Evolutionary conservation across 2,888 invertebrate genomes (phyloP).

Genomic region (Noctua janthina): DNA sequence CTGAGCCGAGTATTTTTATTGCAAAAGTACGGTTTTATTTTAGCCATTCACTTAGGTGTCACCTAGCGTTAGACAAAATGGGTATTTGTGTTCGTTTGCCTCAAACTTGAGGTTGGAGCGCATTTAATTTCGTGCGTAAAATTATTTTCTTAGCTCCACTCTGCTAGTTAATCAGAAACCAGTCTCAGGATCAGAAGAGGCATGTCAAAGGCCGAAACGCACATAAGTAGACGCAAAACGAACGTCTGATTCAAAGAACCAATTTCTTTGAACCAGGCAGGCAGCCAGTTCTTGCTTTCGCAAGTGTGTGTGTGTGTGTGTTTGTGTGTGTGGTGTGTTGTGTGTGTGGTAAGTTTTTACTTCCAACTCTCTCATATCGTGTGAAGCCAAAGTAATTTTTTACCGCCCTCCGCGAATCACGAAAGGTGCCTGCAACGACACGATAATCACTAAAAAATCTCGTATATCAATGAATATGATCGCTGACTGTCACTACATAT

Average conservation of each 20-base stretch:
- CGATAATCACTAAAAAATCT: background rate
- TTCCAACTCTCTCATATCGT: slow-evolving; percentile 7
- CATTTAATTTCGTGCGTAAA: background rate
- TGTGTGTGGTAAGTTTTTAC: slow-evolving; percentile 6
- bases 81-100: background rate
- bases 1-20: background rate
- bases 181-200: background rate
- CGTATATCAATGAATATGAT: slow-evolving; percentile 31
- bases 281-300: background rate
- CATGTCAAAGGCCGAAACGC: background rate
- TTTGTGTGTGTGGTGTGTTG: no score
- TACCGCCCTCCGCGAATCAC: slow-evolving; percentile 1
- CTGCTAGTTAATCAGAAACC: background rate
- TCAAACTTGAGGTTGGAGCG: background rate
- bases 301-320: background rate
- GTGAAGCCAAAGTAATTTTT: slow-evolving; percentile 9
- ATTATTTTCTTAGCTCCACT: background rate
- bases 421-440: slow-evolving; percentile 4
- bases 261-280: background rate
- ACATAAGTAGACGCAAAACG: background rate
- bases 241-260: background rate
- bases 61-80: background rate
- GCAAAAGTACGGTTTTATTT: background rate
- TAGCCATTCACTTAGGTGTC: background rate
- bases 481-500: slow-evolving; percentile 28